A percentile compares a stretch with the other conserved stretches of the same genome.
phyloP scores from a whole-genome alignment of 53 echinoderm and acorn worm species.

The Mesocentrotus franciscanus region DNA sequence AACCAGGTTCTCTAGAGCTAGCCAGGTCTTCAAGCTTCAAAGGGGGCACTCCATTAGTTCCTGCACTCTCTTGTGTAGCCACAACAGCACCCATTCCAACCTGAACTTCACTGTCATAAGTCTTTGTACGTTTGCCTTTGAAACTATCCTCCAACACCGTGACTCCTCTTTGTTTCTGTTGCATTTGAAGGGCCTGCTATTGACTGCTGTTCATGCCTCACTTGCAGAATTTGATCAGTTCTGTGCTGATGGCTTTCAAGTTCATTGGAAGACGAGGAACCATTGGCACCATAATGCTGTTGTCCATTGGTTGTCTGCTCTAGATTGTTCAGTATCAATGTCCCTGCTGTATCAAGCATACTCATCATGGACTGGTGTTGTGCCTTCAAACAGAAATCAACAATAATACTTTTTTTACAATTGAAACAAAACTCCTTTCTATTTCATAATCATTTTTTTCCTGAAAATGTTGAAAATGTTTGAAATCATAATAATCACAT shows the following conservation, averaged over 20 bases:
- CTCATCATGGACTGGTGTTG: constrained; percentile 66
- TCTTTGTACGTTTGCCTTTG: too few relatives aligned
- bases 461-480: too few relatives aligned
- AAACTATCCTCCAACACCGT: background rate
- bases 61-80: background rate
- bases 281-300: background rate
- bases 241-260: background rate
- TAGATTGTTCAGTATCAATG: constrained; percentile 18
- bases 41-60: background rate
- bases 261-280: too few relatives aligned
- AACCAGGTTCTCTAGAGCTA: background rate
- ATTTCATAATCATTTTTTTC: too few relatives aligned
- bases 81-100: background rate
- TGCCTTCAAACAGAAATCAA: constrained; percentile 34
- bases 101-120: constrained; percentile 23
- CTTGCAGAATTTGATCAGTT: background rate
- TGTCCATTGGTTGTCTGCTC: background rate
- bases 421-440: too few relatives aligned
- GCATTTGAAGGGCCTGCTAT: background rate
- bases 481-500: too few relatives aligned
- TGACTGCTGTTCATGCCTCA: background rate
- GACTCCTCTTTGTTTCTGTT: background rate
- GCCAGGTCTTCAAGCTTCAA: constrained; percentile 46
- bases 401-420: background rate
- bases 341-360: constrained; percentile 58